A percentile compares a stretch with the other conserved stretches of the same genome.
Conservation (phyloP, 2,113 vertebrate genomes). For the Peromyscus leucopus region DNA sequence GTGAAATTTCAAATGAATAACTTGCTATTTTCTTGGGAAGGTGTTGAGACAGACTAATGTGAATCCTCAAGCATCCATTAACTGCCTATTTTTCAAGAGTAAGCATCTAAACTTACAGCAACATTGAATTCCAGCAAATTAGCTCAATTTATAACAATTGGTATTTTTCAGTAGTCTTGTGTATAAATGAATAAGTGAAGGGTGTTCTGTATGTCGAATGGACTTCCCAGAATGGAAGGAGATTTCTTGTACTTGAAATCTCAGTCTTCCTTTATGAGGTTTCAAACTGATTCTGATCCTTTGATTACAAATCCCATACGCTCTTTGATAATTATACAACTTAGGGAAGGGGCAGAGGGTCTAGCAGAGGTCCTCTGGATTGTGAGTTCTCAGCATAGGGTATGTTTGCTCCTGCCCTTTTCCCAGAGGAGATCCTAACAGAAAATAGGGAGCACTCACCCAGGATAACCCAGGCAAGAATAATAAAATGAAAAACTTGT, state of each 20-base stretch:
- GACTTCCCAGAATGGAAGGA: constrained; percentile 1
- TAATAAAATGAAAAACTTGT: background rate
- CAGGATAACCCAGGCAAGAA: background rate
- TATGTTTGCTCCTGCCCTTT: background rate
- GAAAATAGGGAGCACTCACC: background rate
- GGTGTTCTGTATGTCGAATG: constrained; percentile 24
- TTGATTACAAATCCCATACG: background rate
- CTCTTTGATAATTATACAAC: background rate
- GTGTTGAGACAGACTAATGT: constrained; percentile 52
- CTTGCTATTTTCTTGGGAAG: constrained; percentile 58
- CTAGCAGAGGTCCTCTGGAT: background rate
- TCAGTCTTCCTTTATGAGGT: background rate
- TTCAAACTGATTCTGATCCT: background rate
- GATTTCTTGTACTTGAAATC: constrained; percentile 22
- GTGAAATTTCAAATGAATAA: constrained; percentile 59
- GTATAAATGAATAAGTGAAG: background rate
- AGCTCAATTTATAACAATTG: constrained; percentile 40
- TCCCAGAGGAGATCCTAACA: background rate
- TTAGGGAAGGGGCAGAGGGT: background rate
- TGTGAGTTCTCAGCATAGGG: background rate
- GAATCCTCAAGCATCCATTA: constrained; percentile 44
- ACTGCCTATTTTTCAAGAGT: constrained; percentile 31
- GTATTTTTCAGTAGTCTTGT: constrained; percentile 29
- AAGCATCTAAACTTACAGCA: background rate
- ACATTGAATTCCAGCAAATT: background rate